Evolutionary conservation across 2,888 invertebrate species (phyloP).

Genomic region (Gymnoscelis rufifasciata): DNA sequence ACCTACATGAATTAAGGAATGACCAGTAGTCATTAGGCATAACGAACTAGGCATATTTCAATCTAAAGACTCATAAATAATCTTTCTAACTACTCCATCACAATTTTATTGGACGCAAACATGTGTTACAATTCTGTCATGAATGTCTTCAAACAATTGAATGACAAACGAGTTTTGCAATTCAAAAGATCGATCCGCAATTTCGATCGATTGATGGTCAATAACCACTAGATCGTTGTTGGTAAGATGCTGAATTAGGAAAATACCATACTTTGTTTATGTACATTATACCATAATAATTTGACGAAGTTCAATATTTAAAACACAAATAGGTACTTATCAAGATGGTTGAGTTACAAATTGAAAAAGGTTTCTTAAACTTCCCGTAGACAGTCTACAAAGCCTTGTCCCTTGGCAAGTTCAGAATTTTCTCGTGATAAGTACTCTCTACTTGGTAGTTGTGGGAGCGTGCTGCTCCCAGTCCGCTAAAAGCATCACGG

Average conservation of each 20-base stretch:
- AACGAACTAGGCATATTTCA: background rate
- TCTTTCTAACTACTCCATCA: constrained; percentile 14
- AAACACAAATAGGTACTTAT: too few relatives aligned
- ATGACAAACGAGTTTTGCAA: constrained; percentile 63
- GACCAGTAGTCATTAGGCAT: too few relatives aligned
- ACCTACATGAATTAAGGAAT: too few relatives aligned
- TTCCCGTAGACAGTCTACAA: constrained; percentile 27
- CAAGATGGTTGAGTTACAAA: too few relatives aligned
- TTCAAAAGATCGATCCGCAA: constrained; percentile 47
- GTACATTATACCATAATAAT: too few relatives aligned
- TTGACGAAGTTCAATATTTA: too few relatives aligned
- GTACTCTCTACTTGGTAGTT: constrained; percentile 48
- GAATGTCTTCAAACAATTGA: constrained; percentile 57
- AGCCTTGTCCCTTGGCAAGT: constrained; percentile 26
- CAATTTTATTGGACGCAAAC: constrained; percentile 36
- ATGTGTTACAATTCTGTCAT: constrained; percentile 47
- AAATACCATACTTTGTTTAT: too few relatives aligned
- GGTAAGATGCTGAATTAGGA: too few relatives aligned
- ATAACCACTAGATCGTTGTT: too few relatives aligned
- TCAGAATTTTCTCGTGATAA: constrained; percentile 40
- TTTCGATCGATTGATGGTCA: constrained; percentile 29
- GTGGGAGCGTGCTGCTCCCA: constrained; percentile 59
- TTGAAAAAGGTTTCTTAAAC: constrained; percentile 6
- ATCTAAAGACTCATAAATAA: constrained; percentile 1
- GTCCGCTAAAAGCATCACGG: constrained; percentile 63